phyloP scores from a whole-genome alignment of 92 coral and sea anemone species.

The Plumapathes pennacea region DNA sequence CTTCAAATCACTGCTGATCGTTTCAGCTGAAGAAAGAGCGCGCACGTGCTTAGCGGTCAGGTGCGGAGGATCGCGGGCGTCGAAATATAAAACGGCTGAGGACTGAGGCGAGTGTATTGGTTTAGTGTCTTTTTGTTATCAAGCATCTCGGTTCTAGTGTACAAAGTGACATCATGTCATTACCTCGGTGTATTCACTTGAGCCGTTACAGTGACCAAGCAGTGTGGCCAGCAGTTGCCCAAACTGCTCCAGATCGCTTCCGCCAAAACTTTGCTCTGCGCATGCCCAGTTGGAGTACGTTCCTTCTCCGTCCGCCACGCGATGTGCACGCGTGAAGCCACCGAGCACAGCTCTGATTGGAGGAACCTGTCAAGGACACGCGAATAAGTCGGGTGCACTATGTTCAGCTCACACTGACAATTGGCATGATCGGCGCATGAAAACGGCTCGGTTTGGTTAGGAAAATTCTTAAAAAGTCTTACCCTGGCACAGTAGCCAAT shows the following conservation, averaged over 20 bases:
- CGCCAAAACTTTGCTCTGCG: constrained; percentile 1
- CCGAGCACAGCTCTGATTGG: constrained; percentile 65
- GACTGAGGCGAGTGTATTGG: no score
- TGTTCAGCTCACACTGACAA: neutral
- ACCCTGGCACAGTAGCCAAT: constrained; percentile 45
- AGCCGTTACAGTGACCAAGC: constrained; percentile 56
- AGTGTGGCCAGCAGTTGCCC: constrained; percentile 51
- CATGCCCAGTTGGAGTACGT: constrained; percentile 18
- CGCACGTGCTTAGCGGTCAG: no score
- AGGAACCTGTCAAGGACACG: constrained; percentile 28
- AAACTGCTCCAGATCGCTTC: constrained; percentile 50
- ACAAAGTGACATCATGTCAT: neutral
- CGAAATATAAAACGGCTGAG: no score
- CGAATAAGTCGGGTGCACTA: no score
- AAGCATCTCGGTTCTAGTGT: neutral
- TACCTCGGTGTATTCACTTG: constrained; percentile 63
- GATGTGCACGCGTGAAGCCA: constrained; percentile 38
- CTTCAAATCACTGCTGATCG: no score
- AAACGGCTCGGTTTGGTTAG: no score
- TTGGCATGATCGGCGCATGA: neutral
- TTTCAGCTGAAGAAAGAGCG: no score
- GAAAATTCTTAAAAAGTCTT: no score
- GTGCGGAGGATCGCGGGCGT: no score
- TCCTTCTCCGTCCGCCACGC: neutral
- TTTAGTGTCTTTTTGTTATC: no score